phyloP scores from a whole-genome alignment of 2,888 invertebrate species.

The Euplexia lucipara region DNA sequence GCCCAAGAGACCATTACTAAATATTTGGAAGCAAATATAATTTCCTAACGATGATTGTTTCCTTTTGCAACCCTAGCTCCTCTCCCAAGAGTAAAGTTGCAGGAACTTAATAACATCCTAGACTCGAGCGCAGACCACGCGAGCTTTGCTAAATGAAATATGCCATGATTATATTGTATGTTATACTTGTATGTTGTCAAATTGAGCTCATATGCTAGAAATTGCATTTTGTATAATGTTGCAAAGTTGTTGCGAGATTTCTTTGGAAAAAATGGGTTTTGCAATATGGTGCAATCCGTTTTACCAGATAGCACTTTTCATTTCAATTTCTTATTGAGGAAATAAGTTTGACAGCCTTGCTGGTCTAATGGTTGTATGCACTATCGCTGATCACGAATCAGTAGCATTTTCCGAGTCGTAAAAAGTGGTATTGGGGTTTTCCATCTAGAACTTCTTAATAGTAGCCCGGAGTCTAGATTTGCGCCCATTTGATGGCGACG shows the following conservation, averaged over 20 bases:
- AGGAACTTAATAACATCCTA: conserved; percentile 65
- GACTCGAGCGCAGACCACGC: conserved; percentile 58
- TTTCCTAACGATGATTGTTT: neutral
- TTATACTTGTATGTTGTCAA: conserved; percentile 50
- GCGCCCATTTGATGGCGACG: too few relatives aligned
- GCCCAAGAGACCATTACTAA: too few relatives aligned
- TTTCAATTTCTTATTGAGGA: neutral
- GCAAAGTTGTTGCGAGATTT: conserved; percentile 28
- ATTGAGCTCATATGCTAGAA: conserved; percentile 47
- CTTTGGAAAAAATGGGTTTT: conserved; percentile 11
- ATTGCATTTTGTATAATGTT: conserved; percentile 41
- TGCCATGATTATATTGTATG: conserved; percentile 52
- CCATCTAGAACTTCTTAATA: too few relatives aligned
- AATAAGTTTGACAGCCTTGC: too few relatives aligned
- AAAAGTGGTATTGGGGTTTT: too few relatives aligned
- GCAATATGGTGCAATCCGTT: neutral
- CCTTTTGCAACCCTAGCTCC: conserved; percentile 20
- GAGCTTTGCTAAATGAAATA: conserved; percentile 69
- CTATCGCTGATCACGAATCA: too few relatives aligned
- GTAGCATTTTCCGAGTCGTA: too few relatives aligned
- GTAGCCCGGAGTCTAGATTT: too few relatives aligned
- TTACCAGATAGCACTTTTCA: neutral
- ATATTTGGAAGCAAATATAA: too few relatives aligned
- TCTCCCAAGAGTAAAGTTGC: conserved; percentile 55
- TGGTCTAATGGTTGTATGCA: neutral